phyloP scores from a whole-genome alignment of 2,888 invertebrate genomes.

The Acleris emargana region DNA sequence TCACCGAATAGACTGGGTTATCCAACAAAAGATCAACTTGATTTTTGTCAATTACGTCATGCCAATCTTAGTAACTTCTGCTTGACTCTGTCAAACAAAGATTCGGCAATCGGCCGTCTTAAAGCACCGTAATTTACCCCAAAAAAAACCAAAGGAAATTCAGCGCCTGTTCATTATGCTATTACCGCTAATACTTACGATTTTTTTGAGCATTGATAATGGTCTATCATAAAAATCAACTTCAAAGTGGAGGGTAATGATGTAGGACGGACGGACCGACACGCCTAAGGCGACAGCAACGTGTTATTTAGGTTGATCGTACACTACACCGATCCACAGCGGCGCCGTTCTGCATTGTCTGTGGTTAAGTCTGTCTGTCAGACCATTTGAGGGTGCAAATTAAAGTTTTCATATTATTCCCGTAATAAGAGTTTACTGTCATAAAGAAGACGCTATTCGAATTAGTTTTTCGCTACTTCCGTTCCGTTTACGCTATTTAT shows the following conservation, averaged over 20 bases:
- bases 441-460: too few relatives aligned
- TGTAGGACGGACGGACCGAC: slow-evolving; percentile 40
- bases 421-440: too few relatives aligned
- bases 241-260: slow-evolving; percentile 37
- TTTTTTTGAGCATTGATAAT: slow-evolving; percentile 11
- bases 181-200: slow-evolving; percentile 13
- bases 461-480: too few relatives aligned
- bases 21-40: too few relatives aligned
- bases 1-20: too few relatives aligned
- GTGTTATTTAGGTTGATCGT: slow-evolving; percentile 41
- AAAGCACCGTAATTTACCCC: too few relatives aligned
- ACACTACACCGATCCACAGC: slow-evolving; percentile 4
- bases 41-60: not conserved
- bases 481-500: too few relatives aligned
- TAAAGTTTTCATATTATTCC: too few relatives aligned
- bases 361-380: slow-evolving; percentile 33
- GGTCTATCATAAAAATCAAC: slow-evolving; percentile 38
- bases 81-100: too few relatives aligned
- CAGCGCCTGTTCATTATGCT: slow-evolving; percentile 23
- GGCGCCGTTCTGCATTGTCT: slow-evolving; percentile 37
- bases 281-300: slow-evolving; percentile 38
- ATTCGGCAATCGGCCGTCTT: too few relatives aligned
- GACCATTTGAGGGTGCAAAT: not conserved
- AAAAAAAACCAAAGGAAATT: slow-evolving; percentile 12
- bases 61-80: too few relatives aligned